Evolutionary conservation across 35 echinoderm and acorn worm genomes (phyloP).

Genomic region (Eucidaris tribuloides): DNA sequence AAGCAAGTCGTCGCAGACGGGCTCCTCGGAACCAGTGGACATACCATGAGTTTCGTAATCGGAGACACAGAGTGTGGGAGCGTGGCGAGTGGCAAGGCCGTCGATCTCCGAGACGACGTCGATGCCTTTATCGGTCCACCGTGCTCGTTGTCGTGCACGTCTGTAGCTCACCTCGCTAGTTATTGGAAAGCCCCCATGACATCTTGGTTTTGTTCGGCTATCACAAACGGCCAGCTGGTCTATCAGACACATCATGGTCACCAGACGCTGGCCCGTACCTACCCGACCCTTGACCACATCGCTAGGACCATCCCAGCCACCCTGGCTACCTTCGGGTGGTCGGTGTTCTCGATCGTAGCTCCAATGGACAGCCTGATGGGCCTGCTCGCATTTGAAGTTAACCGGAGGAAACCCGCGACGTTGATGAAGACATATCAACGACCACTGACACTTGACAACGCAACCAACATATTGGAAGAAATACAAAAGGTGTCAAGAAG

Average conservation of each 20-base stretch:
- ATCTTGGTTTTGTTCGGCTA: slow-evolving; percentile 80
- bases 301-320: background rate
- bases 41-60: slow-evolving; percentile 35
- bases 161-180: slow-evolving; percentile 56
- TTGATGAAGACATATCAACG: background rate
- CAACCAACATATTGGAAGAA: background rate
- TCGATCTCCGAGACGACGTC: slow-evolving; percentile 57
- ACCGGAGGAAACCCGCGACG: background rate
- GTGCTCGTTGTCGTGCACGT: slow-evolving; percentile 54
- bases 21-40: background rate
- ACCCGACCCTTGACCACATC: slow-evolving; percentile 55
- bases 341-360: slow-evolving; percentile 35
- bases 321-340: slow-evolving; percentile 58
- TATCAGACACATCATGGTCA: no score
- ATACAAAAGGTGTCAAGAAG: slow-evolving; percentile 1
- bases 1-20: slow-evolving; percentile 13
- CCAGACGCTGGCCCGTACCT: slow-evolving; percentile 46
- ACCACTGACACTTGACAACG: background rate
- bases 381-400: background rate
- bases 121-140: slow-evolving; percentile 62
- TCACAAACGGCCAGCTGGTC: slow-evolving; percentile 1
- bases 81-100: slow-evolving; percentile 54
- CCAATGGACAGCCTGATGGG: slow-evolving; percentile 22
- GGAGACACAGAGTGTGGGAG: slow-evolving; percentile 59
- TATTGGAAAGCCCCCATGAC: slow-evolving; percentile 63